Evolutionary conservation across 2,113 vertebrate species (phyloP).

Genomic region (Ctenodactylus gundi): DNA sequence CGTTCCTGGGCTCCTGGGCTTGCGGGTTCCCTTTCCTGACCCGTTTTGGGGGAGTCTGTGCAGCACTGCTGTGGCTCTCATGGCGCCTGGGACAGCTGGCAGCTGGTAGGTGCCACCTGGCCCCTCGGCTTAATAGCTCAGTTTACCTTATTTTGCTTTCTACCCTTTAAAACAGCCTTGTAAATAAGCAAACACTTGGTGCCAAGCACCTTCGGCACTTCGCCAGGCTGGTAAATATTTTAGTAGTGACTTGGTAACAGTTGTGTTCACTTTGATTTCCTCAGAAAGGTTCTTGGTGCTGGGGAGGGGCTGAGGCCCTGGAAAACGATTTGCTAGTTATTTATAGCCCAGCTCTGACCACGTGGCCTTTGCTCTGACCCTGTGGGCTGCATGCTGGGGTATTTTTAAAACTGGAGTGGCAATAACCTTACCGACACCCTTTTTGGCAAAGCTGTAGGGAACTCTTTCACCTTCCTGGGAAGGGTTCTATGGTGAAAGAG

Average conservation of each 20-base stretch:
- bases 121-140: constrained; percentile 45
- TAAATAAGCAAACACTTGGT: constrained; percentile 79
- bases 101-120: constrained; percentile 61
- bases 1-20: neutral
- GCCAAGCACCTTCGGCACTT: constrained; percentile 77
- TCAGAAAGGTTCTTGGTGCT: constrained; percentile 72
- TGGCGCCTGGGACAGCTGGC: constrained; percentile 16
- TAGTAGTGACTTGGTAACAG: constrained; percentile 79
- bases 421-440: neutral
- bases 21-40: neutral
- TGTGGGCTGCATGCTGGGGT: neutral
- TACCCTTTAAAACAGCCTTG: constrained; percentile 77
- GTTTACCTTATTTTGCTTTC: constrained; percentile 75
- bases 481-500: neutral
- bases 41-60: neutral
- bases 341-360: constrained; percentile 35
- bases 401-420: constrained; percentile 44
- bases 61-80: accelerated
- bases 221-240: constrained; percentile 80
- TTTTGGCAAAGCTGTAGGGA: neutral
- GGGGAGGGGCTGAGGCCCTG: constrained; percentile 47
- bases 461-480: neutral
- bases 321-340: constrained; percentile 15
- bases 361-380: constrained; percentile 40
- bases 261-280: constrained; percentile 77